Conservation (phyloP, 2,797 vertebrate genomes). For the Rhynchotus rufescens region DNA sequence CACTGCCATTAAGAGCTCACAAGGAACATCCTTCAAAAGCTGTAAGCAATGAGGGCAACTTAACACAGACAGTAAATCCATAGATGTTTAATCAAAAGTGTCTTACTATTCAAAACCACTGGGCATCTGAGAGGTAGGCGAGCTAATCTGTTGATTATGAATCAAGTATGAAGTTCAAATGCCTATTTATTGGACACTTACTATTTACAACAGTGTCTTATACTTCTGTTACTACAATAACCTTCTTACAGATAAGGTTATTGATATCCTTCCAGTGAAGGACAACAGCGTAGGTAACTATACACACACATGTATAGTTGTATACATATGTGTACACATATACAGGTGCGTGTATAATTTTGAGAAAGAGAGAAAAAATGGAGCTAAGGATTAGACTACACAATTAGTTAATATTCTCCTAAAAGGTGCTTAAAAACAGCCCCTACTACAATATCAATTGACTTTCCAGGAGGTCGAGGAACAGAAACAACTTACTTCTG, state of each 20-base stretch:
- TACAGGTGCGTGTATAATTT: too few species aligned
- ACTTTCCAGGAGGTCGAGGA: background rate
- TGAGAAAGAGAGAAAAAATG: too few species aligned
- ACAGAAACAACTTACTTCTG: background rate
- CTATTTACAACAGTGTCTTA: background rate
- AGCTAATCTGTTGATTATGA: background rate
- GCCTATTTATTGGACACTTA: background rate
- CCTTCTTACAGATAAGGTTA: background rate
- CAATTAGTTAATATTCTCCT: background rate
- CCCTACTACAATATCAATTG: background rate
- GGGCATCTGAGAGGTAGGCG: background rate
- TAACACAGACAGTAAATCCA: background rate
- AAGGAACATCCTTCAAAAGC: background rate
- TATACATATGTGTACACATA: too few species aligned
- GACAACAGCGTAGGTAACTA: background rate
- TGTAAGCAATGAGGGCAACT: background rate
- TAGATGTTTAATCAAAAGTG: background rate
- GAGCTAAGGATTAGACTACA: background rate
- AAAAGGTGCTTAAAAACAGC: background rate
- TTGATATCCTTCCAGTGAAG: background rate
- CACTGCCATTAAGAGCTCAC: background rate
- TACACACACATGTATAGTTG: too few species aligned
- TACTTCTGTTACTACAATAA: background rate
- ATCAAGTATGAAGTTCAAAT: background rate
- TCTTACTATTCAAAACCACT: background rate